A percentile compares a stretch with the other conserved stretches of the same genome.
Evolutionary conservation across 2,113 vertebrate genomes (phyloP).

Genomic region (Arizona elegans): DNA sequence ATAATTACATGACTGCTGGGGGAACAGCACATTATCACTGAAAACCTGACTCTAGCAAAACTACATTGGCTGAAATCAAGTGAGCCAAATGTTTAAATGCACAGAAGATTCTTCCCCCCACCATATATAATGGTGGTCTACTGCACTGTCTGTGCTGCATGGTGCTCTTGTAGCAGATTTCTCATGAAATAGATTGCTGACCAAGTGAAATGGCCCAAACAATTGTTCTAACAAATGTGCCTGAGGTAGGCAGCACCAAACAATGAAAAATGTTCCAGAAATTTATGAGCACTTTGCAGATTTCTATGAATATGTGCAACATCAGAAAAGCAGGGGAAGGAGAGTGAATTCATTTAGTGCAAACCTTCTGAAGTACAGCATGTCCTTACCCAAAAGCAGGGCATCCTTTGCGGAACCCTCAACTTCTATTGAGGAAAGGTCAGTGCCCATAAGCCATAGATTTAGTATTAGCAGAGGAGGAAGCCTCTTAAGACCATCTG

Average conservation of each 20-base stretch:
- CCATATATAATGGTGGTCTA: slow-evolving; percentile 39
- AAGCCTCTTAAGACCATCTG: slow-evolving; percentile 60
- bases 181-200: slow-evolving; percentile 75
- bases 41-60: neutral
- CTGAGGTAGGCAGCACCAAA: slow-evolving; percentile 59
- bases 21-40: neutral
- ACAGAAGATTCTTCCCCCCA: slow-evolving; percentile 39
- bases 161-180: slow-evolving; percentile 70
- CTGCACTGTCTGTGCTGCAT: slow-evolving; percentile 62
- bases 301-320: slow-evolving; percentile 41
- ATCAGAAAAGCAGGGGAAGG: slow-evolving; percentile 9
- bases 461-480: slow-evolving; percentile 48
- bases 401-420: slow-evolving; percentile 78
- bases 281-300: slow-evolving; percentile 66
- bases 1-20: neutral
- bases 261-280: slow-evolving; percentile 80
- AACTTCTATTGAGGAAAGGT: slow-evolving; percentile 53
- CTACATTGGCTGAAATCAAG: slow-evolving; percentile 13
- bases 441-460: slow-evolving; percentile 64
- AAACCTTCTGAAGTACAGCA: slow-evolving; percentile 51
- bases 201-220: slow-evolving; percentile 53
- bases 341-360: slow-evolving; percentile 49
- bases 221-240: slow-evolving; percentile 46
- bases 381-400: slow-evolving; percentile 84
- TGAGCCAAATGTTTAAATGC: slow-evolving; percentile 48